phyloP scores from a whole-genome alignment of 2,113 vertebrate genomes.

The Pardalotus punctatus region DNA sequence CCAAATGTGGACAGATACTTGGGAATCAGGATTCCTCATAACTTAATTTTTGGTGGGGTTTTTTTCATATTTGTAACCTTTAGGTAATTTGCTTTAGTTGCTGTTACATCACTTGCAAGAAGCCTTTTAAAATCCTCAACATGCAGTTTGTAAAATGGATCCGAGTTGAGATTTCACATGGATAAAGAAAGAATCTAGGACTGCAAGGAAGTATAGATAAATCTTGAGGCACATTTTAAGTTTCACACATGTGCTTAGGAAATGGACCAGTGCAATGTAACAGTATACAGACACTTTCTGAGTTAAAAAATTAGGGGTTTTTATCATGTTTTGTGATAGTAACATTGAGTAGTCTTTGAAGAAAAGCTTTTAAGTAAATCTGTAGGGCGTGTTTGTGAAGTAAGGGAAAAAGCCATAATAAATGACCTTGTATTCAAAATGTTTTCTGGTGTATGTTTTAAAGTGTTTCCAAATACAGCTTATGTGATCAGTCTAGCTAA shows the following conservation, averaged over 20 bases:
- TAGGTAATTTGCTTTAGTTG: neutral
- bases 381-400: rapidly evolving
- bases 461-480: neutral
- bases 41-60: rapidly evolving
- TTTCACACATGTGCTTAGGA: neutral
- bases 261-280: rapidly evolving
- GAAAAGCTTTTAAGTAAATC: neutral
- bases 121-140: neutral
- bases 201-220: neutral
- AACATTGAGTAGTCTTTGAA: neutral
- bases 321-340: neutral
- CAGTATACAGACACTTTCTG: neutral
- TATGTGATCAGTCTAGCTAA: neutral
- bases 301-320: neutral
- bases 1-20: neutral
- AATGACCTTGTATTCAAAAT: neutral
- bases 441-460: neutral
- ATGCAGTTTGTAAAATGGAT: neutral
- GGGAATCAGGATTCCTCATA: neutral
- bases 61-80: neutral
- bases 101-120: neutral
- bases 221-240: neutral
- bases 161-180: rapidly evolving
- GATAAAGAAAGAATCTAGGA: neutral
- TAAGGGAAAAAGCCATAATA: rapidly evolving